Evolutionary conservation across 2,797 vertebrate genomes (phyloP).

Genomic region (Cossypha niveicapilla): DNA sequence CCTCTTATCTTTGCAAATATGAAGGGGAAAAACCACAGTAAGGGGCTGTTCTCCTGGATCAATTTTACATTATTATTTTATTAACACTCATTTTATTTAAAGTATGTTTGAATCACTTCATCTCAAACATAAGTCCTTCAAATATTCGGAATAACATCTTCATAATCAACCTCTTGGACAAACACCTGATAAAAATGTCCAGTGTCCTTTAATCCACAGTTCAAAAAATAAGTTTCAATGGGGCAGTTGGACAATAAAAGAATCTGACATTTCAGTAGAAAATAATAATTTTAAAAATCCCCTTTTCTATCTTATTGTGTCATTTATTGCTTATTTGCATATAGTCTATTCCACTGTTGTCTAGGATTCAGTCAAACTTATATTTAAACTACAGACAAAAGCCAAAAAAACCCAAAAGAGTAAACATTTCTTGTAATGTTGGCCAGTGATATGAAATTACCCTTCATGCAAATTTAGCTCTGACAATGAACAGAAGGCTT

Average conservation of each 20-base stretch:
- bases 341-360: neutral
- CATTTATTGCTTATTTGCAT: neutral
- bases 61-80: neutral
- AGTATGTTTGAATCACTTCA: neutral
- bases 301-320: neutral
- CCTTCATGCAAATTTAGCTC: neutral
- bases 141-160: neutral
- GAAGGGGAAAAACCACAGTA: neutral
- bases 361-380: neutral
- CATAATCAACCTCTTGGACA: neutral
- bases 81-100: neutral
- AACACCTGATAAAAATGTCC: neutral
- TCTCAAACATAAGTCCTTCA: neutral
- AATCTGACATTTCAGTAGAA: neutral
- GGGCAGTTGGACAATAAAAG: neutral
- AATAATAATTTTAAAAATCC: neutral
- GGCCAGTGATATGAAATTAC: neutral
- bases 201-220: neutral
- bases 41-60: neutral
- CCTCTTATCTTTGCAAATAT: neutral
- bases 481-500: slow-evolving; percentile 15
- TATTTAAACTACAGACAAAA: neutral
- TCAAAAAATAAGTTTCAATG: neutral
- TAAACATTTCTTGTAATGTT: neutral
- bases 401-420: neutral